These are phyloP conservation scores for Microplitis manilae DNA, from an alignment of 2,888 invertebrate genomes.

Conservation along the genomic window DNA sequence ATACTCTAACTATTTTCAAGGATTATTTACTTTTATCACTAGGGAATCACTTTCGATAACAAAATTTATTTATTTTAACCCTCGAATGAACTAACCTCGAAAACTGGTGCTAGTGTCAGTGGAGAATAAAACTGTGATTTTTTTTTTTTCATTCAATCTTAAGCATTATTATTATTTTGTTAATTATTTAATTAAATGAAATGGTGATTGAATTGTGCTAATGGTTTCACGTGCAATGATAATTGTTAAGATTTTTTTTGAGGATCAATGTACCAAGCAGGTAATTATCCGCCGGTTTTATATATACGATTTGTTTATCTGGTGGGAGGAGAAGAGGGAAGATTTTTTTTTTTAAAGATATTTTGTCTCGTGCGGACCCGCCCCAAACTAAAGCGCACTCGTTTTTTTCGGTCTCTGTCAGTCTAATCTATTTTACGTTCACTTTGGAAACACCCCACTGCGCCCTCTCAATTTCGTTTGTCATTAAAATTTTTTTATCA, in stretches of 20 bases:
- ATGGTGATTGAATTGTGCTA: conserved; percentile 61
- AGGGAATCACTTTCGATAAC: not conserved
- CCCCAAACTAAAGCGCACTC: conserved; percentile 31
- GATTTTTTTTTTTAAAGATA: not conserved
- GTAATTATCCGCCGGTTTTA: conserved; percentile 49
- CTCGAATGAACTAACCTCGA: too few relatives aligned
- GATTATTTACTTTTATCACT: conserved; percentile 2
- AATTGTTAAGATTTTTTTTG: conserved; percentile 59
- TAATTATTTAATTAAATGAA: conserved; percentile 17
- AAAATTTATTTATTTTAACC: not conserved
- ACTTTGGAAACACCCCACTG: conserved; percentile 53
- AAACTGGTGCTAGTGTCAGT: too few relatives aligned
- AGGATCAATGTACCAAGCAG: conserved; percentile 70
- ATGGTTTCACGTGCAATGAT: conserved; percentile 68
- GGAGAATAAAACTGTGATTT: not conserved
- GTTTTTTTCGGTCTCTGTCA: conserved; percentile 6
- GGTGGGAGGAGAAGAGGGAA: too few relatives aligned
- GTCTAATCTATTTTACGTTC: not conserved
- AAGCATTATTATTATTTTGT: too few relatives aligned
- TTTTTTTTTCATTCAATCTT: not conserved
- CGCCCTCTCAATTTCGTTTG: conserved; percentile 50
- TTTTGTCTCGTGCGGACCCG: conserved; percentile 42
- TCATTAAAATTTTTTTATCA: not conserved
- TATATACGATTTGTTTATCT: too few relatives aligned
- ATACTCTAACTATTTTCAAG: too few relatives aligned